Conservation (phyloP, 2,113 vertebrate genomes). For the Danionella cerebrum region DNA sequence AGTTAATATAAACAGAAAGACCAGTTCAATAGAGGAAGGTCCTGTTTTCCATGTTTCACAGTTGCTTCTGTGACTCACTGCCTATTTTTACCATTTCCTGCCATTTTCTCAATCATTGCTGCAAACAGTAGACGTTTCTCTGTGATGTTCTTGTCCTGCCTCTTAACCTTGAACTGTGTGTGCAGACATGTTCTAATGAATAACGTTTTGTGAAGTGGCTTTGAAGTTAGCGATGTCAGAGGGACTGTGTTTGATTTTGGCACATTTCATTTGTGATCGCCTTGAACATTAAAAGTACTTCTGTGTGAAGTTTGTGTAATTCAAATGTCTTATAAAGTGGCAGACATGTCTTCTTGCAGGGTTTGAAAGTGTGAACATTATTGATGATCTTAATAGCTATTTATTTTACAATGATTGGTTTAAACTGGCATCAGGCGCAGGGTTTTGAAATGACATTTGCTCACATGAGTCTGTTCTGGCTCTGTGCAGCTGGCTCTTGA, state of each 20-base stretch:
- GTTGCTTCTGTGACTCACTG: not conserved
- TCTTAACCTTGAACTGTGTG: not conserved
- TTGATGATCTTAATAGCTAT: conserved; percentile 16
- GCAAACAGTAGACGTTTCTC: not conserved
- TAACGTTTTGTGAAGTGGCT: not conserved
- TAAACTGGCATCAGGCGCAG: conserved; percentile 1
- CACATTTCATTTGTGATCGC: conserved; percentile 2
- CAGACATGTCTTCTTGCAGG: not conserved
- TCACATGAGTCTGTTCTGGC: not conserved
- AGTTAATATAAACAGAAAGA: not conserved
- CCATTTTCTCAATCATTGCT: not conserved
- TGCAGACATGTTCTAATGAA: not conserved
- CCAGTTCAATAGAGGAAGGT: not conserved
- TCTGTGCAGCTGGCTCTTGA: conserved; percentile 8
- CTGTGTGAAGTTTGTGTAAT: conserved; percentile 18
- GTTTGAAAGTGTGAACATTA: conserved; percentile 2
- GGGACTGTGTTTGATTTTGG: not conserved
- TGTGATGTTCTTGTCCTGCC: not conserved
- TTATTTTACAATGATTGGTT: not conserved
- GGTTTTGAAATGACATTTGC: not conserved
- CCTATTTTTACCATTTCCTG: not conserved
- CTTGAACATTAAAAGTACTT: not conserved
- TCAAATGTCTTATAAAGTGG: conserved; percentile 17
- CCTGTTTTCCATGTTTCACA: not conserved
- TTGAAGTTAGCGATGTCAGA: not conserved